Evolutionary conservation across 2,797 vertebrate species (phyloP), one percentile per base, ranked within the genome.

Genomic region (Chelidonichthys spinosus): DNA sequence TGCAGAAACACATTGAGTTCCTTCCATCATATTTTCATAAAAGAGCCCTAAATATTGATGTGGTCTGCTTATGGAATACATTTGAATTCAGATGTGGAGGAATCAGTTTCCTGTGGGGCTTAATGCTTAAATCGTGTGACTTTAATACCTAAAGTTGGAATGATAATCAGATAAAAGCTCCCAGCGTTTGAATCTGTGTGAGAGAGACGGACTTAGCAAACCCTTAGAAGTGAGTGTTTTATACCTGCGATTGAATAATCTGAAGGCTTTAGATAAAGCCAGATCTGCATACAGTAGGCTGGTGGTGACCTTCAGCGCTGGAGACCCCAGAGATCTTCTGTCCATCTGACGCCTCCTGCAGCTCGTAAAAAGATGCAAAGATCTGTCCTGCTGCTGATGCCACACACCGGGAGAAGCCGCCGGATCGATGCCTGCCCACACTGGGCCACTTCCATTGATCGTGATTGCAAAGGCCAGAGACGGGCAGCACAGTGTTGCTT

Each of bases 391-490:
- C 37, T 73, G 67, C 62, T 52, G 62, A 73, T 69, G 44, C 5
- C 46, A 63, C 69, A 63, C 55, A 70, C 32, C 52, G 43, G 77
- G 53, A 35, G 32, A 46, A 76, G 65, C 59, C 8, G 5, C 35
- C 14, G 40, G 71, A 89, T 89, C 85, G 17, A 83, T 90, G 80
- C 17, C 33, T 44, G 25, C 32, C 53, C 82, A 37, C 68, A 18
- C 63, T 33, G 53, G 63, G 78, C 81, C 82, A 58, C 81, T 35
- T 67, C 61, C 39, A 79, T 65, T 69, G 59, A 79, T 71, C 59
- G 63, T 49, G 70, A 52, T 53, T 71, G 50, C 53, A 74, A 76
- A 85, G 80, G 69, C 58, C 53, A 67, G 43, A 53, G 39, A 58
- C 71, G 42, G 39, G 42, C 71, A 2, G 49, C 17, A 0, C 18